These are phyloP conservation scores for human (Homo sapiens) DNA, from an alignment of 2,113 vertebrate genomes.

Conservation along the genomic window DNA sequence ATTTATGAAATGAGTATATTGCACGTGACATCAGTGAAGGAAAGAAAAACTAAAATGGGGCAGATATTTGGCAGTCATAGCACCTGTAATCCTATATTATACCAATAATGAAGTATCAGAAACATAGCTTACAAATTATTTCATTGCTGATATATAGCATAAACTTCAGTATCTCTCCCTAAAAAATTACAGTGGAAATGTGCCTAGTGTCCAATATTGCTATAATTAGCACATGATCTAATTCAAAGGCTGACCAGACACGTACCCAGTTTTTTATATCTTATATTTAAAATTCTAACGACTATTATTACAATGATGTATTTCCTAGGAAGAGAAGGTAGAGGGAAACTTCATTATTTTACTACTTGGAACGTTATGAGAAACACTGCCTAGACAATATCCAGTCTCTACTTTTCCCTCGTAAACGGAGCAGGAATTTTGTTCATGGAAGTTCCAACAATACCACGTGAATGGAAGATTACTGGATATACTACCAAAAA, in stretches of 20 bases:
- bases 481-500: background rate
- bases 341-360: background rate
- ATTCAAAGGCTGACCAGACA: background rate
- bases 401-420: background rate
- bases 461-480: background rate
- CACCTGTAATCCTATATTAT: background rate
- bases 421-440: background rate
- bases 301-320: background rate
- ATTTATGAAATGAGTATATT: background rate
- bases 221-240: background rate
- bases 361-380: background rate
- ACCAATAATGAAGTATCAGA: background rate
- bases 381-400: background rate
- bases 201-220: background rate
- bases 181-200: background rate
- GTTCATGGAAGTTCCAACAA: fast-evolving
- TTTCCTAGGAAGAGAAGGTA: background rate
- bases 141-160: background rate
- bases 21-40: background rate
- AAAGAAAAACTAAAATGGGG: background rate
- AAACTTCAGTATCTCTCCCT: background rate
- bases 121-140: background rate
- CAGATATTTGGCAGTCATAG: background rate
- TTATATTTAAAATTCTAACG: background rate
- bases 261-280: background rate